Evolutionary conservation across 2,888 invertebrate species (phyloP).

Genomic region (Megastigmus dorsalis): DNA sequence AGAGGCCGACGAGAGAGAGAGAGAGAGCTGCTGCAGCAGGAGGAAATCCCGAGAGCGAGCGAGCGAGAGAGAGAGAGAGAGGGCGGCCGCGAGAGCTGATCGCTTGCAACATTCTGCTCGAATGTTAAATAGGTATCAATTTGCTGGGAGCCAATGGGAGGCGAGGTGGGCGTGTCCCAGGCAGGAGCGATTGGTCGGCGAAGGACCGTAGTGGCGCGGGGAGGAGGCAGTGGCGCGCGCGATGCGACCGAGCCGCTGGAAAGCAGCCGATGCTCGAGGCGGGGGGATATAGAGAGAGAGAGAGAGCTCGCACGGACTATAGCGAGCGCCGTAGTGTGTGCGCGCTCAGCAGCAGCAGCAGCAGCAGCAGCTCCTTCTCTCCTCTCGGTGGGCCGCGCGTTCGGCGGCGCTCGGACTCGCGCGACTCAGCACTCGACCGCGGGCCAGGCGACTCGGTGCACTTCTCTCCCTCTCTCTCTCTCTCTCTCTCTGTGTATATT

Average conservation of each 20-base stretch:
- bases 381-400: conserved; percentile 30
- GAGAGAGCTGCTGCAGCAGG: background rate
- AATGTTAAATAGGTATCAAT: conserved; percentile 74
- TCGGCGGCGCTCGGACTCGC: conserved; percentile 33
- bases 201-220: no score
- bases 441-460: conserved; percentile 57
- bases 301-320: no score
- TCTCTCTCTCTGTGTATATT: no score
- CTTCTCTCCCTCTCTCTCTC: conserved; percentile 31
- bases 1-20: conserved; percentile 44
- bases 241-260: background rate
- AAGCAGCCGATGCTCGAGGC: no score
- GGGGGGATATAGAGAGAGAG: no score
- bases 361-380: conserved; percentile 38
- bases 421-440: conserved; percentile 63
- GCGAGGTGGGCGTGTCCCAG: conserved; percentile 58
- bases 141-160: conserved; percentile 65
- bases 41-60: background rate
- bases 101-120: conserved; percentile 72
- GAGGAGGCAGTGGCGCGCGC: conserved; percentile 52
- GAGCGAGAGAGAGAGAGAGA: conserved; percentile 23
- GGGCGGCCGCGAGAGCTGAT: conserved; percentile 65
- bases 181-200: conserved; percentile 18
- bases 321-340: no score
- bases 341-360: no score